Evolutionary conservation across 2,113 vertebrate genomes (phyloP).

Genomic region (Motacilla alba): DNA sequence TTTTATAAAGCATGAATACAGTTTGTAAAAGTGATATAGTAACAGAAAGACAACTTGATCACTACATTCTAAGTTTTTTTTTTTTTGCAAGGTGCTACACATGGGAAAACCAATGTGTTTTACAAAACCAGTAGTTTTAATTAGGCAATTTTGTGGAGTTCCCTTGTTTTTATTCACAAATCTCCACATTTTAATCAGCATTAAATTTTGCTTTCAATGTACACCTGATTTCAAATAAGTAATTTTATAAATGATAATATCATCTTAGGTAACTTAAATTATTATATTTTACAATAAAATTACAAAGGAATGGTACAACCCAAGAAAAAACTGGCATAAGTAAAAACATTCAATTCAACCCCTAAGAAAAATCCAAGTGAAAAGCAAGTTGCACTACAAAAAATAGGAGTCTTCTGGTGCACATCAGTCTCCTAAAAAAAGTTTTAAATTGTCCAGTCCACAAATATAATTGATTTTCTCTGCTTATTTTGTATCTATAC

Average conservation of each 20-base stretch:
- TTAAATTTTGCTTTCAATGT: not conserved
- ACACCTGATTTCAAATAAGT: not conserved
- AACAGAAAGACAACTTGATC: not conserved
- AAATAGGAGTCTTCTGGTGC: not conserved
- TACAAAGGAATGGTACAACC: not conserved
- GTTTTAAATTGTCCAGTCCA: not conserved
- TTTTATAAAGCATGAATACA: not conserved
- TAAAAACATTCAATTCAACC: not conserved
- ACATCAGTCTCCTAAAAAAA: not conserved
- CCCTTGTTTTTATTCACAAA: not conserved
- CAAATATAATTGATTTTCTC: not conserved
- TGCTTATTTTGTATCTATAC: not conserved
- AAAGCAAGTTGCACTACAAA: not conserved
- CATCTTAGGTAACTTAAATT: not conserved
- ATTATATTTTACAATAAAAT: not conserved
- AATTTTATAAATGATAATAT: accelerated
- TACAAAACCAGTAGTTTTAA: not conserved
- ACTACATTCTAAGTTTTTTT: not conserved
- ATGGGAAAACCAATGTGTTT: not conserved
- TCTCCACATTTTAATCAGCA: not conserved
- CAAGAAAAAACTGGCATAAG: not conserved
- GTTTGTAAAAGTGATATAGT: not conserved
- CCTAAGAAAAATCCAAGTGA: not conserved
- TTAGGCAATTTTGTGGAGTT: not conserved
- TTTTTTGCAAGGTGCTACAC: not conserved